Percentiles rank a stretch among this genome's conserved stretches.
Conservation (phyloP, 2,113 vertebrate species). For the Sebastes schlegelii region DNA sequence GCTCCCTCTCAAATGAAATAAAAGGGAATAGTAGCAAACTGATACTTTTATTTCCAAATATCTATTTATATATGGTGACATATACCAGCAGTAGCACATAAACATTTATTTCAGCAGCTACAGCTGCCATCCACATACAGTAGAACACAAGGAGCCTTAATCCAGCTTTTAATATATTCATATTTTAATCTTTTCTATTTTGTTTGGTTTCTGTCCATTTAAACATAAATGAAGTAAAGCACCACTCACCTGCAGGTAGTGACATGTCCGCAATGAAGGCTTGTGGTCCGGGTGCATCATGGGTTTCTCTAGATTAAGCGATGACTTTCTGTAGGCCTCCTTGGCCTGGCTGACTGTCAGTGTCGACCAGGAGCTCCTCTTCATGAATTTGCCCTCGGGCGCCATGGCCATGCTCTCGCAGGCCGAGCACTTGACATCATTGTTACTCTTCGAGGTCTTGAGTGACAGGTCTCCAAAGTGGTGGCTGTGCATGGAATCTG, state of each 20-base stretch:
- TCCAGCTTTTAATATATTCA: not conserved
- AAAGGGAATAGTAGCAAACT: not conserved
- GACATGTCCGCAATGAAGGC: constrained; percentile 90
- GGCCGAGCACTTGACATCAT: constrained; percentile 96
- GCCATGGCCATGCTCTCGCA: constrained; percentile 93
- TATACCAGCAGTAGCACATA: not conserved
- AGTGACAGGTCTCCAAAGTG: constrained; percentile 94
- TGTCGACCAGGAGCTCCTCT: constrained; percentile 98
- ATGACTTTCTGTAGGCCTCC: constrained; percentile 98
- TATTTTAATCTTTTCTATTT: not conserved
- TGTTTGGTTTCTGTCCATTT: not conserved
- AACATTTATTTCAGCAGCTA: not conserved
- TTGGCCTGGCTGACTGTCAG: constrained; percentile 99
- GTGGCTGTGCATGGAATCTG: constrained; percentile 88
- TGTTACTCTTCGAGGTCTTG: constrained; percentile 97
- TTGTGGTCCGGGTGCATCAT: constrained; percentile 92
- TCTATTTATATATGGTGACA: not conserved
- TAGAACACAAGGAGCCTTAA: not conserved
- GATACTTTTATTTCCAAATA: not conserved
- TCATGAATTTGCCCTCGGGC: constrained; percentile 95
- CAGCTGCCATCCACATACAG: not conserved
- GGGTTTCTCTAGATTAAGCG: constrained; percentile 95
- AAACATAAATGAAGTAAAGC: not conserved
- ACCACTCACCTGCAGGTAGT: constrained; percentile 94
- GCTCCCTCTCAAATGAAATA: not conserved